Conservation (phyloP, 2,113 vertebrate species). For the Antigone vipio region DNA sequence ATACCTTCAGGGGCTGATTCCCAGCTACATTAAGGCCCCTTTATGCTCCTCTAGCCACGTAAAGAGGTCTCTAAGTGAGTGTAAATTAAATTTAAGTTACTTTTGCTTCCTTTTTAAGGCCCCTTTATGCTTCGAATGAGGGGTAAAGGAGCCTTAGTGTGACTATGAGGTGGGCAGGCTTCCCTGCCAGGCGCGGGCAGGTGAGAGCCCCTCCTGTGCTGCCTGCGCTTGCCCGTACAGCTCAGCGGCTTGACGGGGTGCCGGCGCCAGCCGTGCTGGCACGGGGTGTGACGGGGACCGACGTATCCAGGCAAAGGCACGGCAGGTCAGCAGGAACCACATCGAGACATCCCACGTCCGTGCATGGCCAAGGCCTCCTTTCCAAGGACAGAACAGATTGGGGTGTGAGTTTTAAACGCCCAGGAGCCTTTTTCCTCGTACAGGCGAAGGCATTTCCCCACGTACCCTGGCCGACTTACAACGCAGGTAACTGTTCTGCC, state of each 20-base stretch:
- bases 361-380: background rate
- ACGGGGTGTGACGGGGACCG: accelerated
- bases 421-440: accelerated
- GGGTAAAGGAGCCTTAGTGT: background rate
- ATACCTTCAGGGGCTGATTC: background rate
- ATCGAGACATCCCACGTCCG: background rate
- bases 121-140: background rate
- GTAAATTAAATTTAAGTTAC: constrained; percentile 39
- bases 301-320: background rate
- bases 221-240: background rate
- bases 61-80: constrained; percentile 45
- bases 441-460: background rate
- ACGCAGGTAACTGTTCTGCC: background rate
- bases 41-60: background rate
- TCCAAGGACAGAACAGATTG: too few species aligned
- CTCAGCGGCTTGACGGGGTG: background rate
- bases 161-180: background rate
- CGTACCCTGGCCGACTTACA: accelerated
- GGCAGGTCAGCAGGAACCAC: background rate
- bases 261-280: background rate
- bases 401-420: background rate
- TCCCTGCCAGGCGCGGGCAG: background rate
- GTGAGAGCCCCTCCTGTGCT: background rate
- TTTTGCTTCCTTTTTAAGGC: constrained; percentile 36
- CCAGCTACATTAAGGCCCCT: constrained; percentile 9